These are phyloP conservation scores for Gopherus flavomarginatus DNA, from an alignment of 2,113 vertebrate species.

Conservation along the genomic window DNA sequence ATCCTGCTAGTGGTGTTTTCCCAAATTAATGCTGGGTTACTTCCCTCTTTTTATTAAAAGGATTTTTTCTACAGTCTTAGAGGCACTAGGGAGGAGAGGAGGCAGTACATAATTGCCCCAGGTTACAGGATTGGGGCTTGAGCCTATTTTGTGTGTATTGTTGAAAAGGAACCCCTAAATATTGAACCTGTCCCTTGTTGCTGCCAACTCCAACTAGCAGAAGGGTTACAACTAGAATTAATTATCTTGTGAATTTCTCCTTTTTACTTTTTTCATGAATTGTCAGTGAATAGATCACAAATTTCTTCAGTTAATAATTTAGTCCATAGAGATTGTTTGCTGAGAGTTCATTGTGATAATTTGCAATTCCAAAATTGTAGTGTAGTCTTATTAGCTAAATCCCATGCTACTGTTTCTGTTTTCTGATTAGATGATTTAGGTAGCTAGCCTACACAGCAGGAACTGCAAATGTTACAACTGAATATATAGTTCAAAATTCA, in stretches of 20 bases:
- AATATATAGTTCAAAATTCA: neutral
- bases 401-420: neutral
- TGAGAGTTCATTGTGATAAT: neutral
- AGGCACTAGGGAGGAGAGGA: too few species aligned
- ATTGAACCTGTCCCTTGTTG: too few species aligned
- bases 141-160: too few species aligned
- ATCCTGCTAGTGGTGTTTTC: too few species aligned
- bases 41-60: too few species aligned
- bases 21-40: too few species aligned
- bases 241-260: neutral
- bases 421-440: neutral
- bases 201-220: too few species aligned
- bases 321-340: neutral
- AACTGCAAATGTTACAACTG: neutral
- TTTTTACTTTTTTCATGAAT: neutral
- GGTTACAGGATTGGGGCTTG: too few species aligned
- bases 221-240: neutral
- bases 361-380: neutral
- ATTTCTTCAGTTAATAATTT: neutral
- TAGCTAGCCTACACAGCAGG: neutral
- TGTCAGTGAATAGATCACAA: neutral
- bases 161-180: too few species aligned
- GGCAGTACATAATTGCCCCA: too few species aligned
- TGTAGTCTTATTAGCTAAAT: neutral
- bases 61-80: too few species aligned